phyloP scores from a whole-genome alignment of 1,140 invertebrate genomes.

The Bombyx mori region ASM3026992v2 NC_085117.1:5616501-5617000 shows the following conservation, averaged over 20 bases:
- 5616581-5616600: constrained; percentile 79
- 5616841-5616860: constrained; percentile 78
- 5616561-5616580: constrained; percentile 47
- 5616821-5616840: constrained; percentile 82
- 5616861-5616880: constrained; percentile 49
- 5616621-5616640: constrained; percentile 82
- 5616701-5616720: constrained; percentile 74
- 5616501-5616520: neutral
- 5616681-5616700: constrained; percentile 73
- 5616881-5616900: constrained; percentile 44
- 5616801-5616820: constrained; percentile 44
- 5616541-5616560: neutral
- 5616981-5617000: constrained; percentile 43
- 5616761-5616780: too few species aligned
- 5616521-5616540: neutral
- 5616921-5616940: constrained; percentile 47
- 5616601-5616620: constrained; percentile 81
- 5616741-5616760: constrained; percentile 21
- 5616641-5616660: constrained; percentile 77
- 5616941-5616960: constrained; percentile 38
- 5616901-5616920: constrained; percentile 38
- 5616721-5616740: constrained; percentile 75
- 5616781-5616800: too few species aligned
- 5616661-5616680: constrained; percentile 24
- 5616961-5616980: constrained; percentile 50